Evolutionary conservation across 2,113 vertebrate genomes (phyloP), one percentile per base, ranked within the genome.

Genomic region (Propithecus coquereli): DNA sequence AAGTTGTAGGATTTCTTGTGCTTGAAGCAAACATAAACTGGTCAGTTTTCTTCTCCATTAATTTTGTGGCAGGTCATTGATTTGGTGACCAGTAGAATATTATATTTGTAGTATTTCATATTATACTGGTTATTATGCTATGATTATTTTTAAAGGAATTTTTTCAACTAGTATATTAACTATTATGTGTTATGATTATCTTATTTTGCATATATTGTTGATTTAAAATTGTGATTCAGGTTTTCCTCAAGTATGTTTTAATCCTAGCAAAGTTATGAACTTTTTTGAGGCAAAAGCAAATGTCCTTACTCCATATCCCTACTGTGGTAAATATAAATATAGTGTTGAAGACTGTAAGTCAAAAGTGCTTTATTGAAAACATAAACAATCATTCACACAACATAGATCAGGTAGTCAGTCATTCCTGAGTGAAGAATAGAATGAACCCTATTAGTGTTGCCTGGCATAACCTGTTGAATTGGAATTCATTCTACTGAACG

Each of bases 401-500:
- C n/a, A 88, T 40, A 57, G 30, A 79, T 61, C 3, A 88, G 45
- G 17, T 13, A 61, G 25, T 61, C n/a, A 83, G 5, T 96, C 74
- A 87, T 94, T 91, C 32, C 37, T 61, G n/a, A 95, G 45, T 74
- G 18, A 91, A 73, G 5, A 95, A 50, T 22, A 65, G 40, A 93
- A 84, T 87, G 23, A 82, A 71, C 25, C 27, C 11, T 77, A 0
- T 79, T 88, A 68, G 6, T 61, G 74, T 74, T 87, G 37, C 13
- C 54, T 95, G 66, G 6, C 27, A 79, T 74, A 96, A 59, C 37
- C 34, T 76, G 74, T 27, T 87, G 37, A 94, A 95, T 86, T 88
- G 92, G 37, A 94, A 94, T 81, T 63, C 52, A 85, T 88, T 96
- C 95, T 95, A 47, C 61, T 71, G 14, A 59, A 66, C 52, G 52